Percentiles rank a stretch among this genome's conserved stretches.
phyloP scores from a whole-genome alignment of 2,113 vertebrate species.

The Proteles cristata region DNA sequence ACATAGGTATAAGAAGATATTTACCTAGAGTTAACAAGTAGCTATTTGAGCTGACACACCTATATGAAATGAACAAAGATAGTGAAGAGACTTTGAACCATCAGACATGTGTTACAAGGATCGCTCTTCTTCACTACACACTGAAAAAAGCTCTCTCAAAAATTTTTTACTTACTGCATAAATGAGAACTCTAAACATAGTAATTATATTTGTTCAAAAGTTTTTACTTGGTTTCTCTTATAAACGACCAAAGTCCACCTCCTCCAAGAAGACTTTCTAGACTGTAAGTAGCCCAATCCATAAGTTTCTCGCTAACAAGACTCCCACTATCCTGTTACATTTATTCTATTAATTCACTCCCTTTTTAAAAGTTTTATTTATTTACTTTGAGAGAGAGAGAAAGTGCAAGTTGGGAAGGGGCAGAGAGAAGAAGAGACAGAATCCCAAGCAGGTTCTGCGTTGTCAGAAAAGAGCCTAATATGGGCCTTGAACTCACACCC shows the following conservation, averaged over 20 bases:
- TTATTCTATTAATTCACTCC: not conserved
- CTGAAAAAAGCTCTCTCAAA: not conserved
- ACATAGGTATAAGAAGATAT: accelerated
- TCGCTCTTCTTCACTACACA: not conserved
- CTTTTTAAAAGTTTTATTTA: no score
- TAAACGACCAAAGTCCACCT: not conserved
- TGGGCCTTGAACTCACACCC: no score
- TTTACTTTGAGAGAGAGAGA: no score
- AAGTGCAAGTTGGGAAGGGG: no score
- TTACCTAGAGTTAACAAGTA: not conserved
- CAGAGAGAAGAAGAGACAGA: no score
- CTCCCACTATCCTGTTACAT: not conserved
- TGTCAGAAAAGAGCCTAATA: no score
- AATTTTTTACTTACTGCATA: not conserved
- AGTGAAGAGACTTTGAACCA: not conserved
- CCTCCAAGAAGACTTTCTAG: not conserved
- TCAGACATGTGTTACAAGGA: not conserved
- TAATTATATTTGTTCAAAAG: not conserved
- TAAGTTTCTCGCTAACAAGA: not conserved
- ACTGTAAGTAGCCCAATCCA: not conserved
- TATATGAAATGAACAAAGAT: not conserved
- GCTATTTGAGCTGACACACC: not conserved
- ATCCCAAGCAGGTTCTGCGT: no score
- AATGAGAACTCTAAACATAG: not conserved
- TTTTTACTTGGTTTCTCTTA: not conserved